Percentiles rank a stretch among this genome's conserved stretches.
These are phyloP conservation scores for Piezodorus guildinii DNA, from an alignment of 1,140 invertebrate genomes.

Conservation along the genomic window DNA sequence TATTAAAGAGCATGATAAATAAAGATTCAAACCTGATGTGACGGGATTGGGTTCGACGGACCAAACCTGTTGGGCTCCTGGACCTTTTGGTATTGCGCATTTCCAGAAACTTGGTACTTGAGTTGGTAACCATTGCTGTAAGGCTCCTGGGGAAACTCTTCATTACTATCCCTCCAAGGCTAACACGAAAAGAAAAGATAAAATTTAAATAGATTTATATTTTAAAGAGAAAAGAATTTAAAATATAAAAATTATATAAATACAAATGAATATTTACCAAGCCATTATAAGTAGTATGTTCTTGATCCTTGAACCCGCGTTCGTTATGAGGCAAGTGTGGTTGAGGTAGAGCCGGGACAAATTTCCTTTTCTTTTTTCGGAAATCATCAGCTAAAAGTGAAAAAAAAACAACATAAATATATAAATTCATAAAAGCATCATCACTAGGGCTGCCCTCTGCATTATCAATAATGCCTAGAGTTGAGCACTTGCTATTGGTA, in stretches of 20 bases:
- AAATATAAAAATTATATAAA: conserved; percentile 21
- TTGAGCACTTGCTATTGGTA: too few species aligned
- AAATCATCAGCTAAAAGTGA: conserved; percentile 39
- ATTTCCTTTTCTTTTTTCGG: conserved; percentile 47
- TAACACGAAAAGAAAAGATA: conserved; percentile 11
- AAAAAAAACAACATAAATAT: too few species aligned
- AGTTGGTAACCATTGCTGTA: conserved; percentile 17
- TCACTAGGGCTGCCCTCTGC: too few species aligned
- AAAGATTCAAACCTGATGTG: conserved; percentile 8
- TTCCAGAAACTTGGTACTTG: conserved; percentile 2
- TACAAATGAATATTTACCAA: conserved; percentile 32
- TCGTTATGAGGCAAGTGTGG: conserved; percentile 40
- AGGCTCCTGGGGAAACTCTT: conserved; percentile 7
- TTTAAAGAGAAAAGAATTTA: background rate
- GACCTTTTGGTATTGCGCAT: conserved; percentile 8
- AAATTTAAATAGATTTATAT: background rate
- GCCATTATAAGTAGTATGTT: conserved; percentile 16
- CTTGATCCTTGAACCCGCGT: conserved; percentile 27
- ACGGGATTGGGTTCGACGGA: background rate
- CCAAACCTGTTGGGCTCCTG: background rate
- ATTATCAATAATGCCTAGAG: too few species aligned
- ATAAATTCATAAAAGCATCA: too few species aligned
- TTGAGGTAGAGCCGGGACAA: background rate
- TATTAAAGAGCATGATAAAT: too few species aligned
- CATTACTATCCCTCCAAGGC: conserved; percentile 21